These are phyloP conservation scores for Mesorhabditis belari DNA, from an alignment of 2,888 invertebrate species.

Conservation along the genomic window DNA sequence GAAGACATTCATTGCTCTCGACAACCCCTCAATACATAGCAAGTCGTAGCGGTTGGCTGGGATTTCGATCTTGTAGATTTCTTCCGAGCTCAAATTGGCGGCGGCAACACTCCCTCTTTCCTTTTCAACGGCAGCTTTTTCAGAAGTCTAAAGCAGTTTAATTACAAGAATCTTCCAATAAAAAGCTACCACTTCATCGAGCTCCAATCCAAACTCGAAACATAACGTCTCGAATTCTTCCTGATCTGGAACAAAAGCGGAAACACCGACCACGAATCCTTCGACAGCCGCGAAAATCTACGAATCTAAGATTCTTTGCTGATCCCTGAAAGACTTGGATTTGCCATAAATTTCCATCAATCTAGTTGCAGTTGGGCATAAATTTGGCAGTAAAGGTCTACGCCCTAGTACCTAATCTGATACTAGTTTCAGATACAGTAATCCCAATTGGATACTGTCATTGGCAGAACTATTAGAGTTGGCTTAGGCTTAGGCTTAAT, in stretches of 20 bases:
- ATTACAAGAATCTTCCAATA: no score
- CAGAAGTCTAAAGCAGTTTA: slow-evolving; percentile 77
- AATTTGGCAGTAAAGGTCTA: no score
- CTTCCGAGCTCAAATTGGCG: slow-evolving; percentile 31
- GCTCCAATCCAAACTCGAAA: slow-evolving; percentile 90
- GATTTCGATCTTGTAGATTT: slow-evolving; percentile 73
- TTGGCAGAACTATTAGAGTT: no score
- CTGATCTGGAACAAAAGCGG: slow-evolving; percentile 66
- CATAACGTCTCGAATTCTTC: slow-evolving; percentile 90
- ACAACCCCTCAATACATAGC: slow-evolving; percentile 86
- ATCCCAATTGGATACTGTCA: no score
- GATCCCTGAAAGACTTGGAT: slow-evolving; percentile 30
- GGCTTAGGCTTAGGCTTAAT: no score
- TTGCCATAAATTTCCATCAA: no score
- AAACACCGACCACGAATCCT: slow-evolving; percentile 47
- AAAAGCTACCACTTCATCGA: slow-evolving; percentile 97
- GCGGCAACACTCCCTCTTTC: slow-evolving; percentile 53
- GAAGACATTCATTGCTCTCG: slow-evolving; percentile 77
- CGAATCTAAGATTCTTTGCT: slow-evolving; percentile 30
- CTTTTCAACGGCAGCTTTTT: slow-evolving; percentile 76
- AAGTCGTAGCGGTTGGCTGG: slow-evolving; percentile 96
- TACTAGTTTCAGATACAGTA: no score
- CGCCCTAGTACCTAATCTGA: no score
- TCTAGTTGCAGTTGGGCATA: no score
- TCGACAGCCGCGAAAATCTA: slow-evolving; percentile 44